Conservation (phyloP, 2,888 invertebrate species). For the Meloe dianella region DNA sequence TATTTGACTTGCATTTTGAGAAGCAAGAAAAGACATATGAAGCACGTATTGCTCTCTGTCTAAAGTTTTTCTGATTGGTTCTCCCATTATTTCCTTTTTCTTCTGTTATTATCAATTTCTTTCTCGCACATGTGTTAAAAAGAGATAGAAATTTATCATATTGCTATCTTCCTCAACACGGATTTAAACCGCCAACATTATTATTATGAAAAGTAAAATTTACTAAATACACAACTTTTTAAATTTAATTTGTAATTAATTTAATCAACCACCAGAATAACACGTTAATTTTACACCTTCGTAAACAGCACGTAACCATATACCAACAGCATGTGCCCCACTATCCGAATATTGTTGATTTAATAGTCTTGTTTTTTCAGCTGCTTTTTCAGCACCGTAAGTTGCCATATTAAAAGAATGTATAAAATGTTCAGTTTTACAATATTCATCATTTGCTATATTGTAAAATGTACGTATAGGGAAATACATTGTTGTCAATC, state of each 20-base stretch:
- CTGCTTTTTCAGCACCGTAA: conserved; percentile 54
- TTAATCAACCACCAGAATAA: conserved; percentile 12
- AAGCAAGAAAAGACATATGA: too few species aligned
- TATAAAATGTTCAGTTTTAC: conserved; percentile 41
- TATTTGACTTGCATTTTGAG: neutral
- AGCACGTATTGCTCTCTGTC: too few species aligned
- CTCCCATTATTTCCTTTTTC: too few species aligned
- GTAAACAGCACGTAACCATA: conserved; percentile 65
- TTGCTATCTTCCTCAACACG: too few species aligned
- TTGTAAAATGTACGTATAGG: conserved; percentile 49
- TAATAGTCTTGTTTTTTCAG: conserved; percentile 41
- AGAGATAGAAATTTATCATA: too few species aligned
- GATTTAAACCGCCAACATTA: neutral
- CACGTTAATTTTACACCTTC: conserved; percentile 59
- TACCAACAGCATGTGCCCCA: conserved; percentile 66
- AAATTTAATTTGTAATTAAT: neutral
- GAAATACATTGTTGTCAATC: conserved; percentile 71
- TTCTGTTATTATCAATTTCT: too few species aligned
- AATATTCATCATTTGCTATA: conserved; percentile 42
- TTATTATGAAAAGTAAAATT: neutral
- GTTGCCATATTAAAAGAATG: conserved; percentile 56
- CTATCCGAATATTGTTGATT: conserved; percentile 61
- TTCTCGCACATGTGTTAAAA: too few species aligned
- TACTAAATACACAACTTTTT: neutral
- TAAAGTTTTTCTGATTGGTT: too few species aligned